Evolutionary conservation across 2,113 vertebrate genomes (phyloP), one percentile per base, ranked within the genome.

Genomic region (Nothoprocta perdicaria): DNA sequence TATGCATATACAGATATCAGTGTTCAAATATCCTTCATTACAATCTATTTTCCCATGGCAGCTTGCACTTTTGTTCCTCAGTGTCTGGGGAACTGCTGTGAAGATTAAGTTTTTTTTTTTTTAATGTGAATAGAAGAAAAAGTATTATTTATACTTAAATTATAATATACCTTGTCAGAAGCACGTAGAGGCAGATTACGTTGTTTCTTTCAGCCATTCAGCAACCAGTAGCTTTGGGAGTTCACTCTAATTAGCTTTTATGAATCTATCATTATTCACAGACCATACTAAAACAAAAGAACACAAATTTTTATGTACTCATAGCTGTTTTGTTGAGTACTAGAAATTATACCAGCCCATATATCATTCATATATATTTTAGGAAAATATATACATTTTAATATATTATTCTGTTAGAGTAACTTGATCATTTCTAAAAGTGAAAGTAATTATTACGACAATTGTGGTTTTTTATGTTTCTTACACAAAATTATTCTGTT

Each of bases 41-140:
- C 1, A 81, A n/a, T 65, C 46, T 24, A 78, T 89, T 41, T 72
- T 33, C 85, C 81, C 65, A 55, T 35, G 31, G 67, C 35, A 92
- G 57, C 52, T 41, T 18, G n/a, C 58, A 46, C 67, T 63, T 88
- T 26, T 2, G 35, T 65, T 53, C 43, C 9, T 26, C 41, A 40
- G 4, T 33, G 27, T 60, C 55, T 52, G 58, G 68, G 41, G 58
- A 93, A n/a, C 16, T 46, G 10, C 67, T 88, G 24, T 33, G 65
- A 77, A 80, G 45, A 74, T 84, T 74, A 82, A 82, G 66, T 21
- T 55, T 95, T 40, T 87, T 62, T 21, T 55, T 95, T 40, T 87
- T 62, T 48, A 21, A 22, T 22, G 35, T 38, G 38, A 93, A 84
- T 89, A 80, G 68, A 89, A 91, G 5, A 74, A 15, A 43, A 85